Evolutionary conservation across 2,888 invertebrate species (phyloP).

Genomic region (Galerucella nymphaeae): DNA sequence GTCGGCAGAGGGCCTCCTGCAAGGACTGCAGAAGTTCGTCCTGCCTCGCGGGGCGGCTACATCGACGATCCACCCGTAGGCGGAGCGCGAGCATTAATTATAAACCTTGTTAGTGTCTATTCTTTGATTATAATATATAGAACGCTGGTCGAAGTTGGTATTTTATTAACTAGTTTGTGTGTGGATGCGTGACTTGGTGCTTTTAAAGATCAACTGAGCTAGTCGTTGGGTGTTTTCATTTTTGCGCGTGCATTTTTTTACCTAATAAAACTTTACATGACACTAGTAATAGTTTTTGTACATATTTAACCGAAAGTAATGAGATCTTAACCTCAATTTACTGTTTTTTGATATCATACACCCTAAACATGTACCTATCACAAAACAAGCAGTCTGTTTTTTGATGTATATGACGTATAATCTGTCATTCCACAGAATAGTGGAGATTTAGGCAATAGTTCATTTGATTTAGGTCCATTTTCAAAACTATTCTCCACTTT

Average conservation of each 20-base stretch:
- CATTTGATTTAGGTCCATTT: too few relatives aligned
- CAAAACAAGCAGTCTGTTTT: too few relatives aligned
- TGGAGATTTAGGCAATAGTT: too few relatives aligned
- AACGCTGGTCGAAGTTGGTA: conserved; percentile 40
- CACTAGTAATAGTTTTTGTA: too few relatives aligned
- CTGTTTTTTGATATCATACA: too few relatives aligned
- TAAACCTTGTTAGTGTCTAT: conserved; percentile 57
- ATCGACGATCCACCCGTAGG: conserved; percentile 54
- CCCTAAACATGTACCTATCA: too few relatives aligned
- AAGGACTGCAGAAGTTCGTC: conserved; percentile 52
- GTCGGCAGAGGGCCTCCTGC: conserved; percentile 50
- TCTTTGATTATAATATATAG: conserved; percentile 44
- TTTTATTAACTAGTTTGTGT: conserved; percentile 39
- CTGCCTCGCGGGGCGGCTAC: conserved; percentile 55
- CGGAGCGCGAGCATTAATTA: conserved; percentile 59
- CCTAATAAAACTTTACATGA: background rate
- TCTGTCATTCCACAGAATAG: too few relatives aligned
- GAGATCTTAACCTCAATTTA: too few relatives aligned
- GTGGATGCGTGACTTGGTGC: conserved; percentile 34
- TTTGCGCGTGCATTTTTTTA: background rate
- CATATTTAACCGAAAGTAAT: too few relatives aligned
- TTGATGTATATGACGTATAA: too few relatives aligned
- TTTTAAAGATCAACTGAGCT: conserved; percentile 9
- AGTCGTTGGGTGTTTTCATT: background rate
- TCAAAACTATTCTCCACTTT: too few relatives aligned